phyloP scores from a whole-genome alignment of 2,113 vertebrate species.

The Cyanoderma ruficeps region DNA sequence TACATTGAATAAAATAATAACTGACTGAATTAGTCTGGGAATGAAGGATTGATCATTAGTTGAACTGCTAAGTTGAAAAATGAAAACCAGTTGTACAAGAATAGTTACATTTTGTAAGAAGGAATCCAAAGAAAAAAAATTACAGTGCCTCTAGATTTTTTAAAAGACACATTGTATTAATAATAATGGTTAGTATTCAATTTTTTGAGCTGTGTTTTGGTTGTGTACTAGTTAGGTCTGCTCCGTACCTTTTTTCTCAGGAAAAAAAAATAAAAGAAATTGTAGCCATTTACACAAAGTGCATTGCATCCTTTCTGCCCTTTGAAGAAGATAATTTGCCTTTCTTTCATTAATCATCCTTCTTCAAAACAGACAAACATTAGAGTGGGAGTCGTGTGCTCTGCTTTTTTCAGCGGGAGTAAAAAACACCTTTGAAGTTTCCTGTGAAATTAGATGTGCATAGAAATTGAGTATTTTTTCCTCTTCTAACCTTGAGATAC shows the following conservation, averaged over 20 bases:
- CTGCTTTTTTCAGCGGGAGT: not conserved
- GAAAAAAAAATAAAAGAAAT: not conserved
- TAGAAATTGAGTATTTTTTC: not conserved
- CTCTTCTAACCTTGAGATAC: not conserved
- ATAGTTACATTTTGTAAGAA: not conserved
- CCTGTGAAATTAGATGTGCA: not conserved
- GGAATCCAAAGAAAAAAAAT: not conserved
- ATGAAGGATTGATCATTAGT: not conserved
- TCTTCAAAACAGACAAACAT: not conserved
- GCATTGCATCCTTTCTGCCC: not conserved
- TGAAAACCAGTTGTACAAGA: not conserved
- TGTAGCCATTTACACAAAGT: not conserved
- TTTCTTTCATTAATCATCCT: not conserved
- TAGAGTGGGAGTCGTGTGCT: not conserved
- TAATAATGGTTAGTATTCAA: not conserved
- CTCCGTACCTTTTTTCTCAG: not conserved
- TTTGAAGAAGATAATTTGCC: not conserved
- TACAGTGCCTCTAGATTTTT: not conserved
- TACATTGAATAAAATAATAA: not conserved
- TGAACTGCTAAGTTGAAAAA: not conserved
- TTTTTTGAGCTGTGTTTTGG: not conserved
- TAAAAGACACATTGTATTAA: not conserved
- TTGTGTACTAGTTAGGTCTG: not conserved
- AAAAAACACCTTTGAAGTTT: not conserved
- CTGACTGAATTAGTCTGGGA: not conserved